These are phyloP conservation scores for Cherax quadricarinatus DNA, from an alignment of 1,140 invertebrate species.

Conservation along the genomic window DNA sequence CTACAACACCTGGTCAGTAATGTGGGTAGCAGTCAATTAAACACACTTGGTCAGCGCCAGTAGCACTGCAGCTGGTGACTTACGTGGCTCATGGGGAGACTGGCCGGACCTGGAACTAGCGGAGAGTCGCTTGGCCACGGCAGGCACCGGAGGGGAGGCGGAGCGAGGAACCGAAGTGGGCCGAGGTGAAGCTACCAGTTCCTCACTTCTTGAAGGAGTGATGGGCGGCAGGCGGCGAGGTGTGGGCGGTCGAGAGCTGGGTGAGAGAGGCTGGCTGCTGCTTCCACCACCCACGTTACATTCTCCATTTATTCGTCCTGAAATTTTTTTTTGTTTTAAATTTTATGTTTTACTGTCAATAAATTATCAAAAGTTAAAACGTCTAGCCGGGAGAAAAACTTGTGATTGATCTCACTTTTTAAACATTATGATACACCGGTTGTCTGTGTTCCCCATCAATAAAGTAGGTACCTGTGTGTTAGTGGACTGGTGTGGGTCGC, in stretches of 20 bases:
- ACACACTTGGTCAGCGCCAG: neutral
- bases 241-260: slow-evolving; percentile 49
- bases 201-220: slow-evolving; percentile 46
- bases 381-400: no score
- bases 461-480: no score
- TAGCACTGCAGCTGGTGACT: neutral
- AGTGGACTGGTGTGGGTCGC: no score
- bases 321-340: no score
- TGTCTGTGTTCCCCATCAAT: no score
- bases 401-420: no score
- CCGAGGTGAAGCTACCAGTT: neutral
- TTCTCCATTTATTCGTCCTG: slow-evolving; percentile 20
- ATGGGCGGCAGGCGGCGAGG: slow-evolving; percentile 59
- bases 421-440: no score
- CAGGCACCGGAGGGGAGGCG: slow-evolving; percentile 53
- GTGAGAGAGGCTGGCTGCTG: slow-evolving; percentile 18
- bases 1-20: no score
- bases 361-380: neutral
- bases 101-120: slow-evolving; percentile 19
- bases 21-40: no score
- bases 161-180: neutral
- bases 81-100: neutral
- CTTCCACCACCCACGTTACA: neutral
- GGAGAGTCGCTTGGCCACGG: slow-evolving; percentile 50
- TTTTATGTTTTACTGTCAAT: neutral